Evolutionary conservation across 1,140 invertebrate species (phyloP).

Genomic region (Laupala kohalensis): DNA sequence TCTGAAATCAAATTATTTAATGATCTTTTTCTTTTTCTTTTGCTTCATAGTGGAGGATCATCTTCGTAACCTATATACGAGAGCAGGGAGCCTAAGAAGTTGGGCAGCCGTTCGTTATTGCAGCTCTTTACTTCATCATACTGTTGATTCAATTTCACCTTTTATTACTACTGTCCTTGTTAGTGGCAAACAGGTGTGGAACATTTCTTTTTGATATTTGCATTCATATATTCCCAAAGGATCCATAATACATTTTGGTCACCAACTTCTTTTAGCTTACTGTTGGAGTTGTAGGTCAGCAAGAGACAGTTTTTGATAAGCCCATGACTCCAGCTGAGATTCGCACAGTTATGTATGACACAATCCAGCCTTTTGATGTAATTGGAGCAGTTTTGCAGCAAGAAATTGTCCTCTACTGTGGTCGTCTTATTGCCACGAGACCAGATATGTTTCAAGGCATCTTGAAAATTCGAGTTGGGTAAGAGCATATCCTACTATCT

Average conservation of each 20-base stretch:
- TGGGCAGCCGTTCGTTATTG: conserved; percentile 93
- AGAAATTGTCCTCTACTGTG: conserved; percentile 89
- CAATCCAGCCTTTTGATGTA: conserved; percentile 75
- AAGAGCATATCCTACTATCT: conserved; percentile 17
- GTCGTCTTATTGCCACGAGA: conserved; percentile 79
- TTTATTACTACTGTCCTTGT: conserved; percentile 94
- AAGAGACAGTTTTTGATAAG: conserved; percentile 92
- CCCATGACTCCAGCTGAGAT: conserved; percentile 92
- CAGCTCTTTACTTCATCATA: conserved; percentile 80
- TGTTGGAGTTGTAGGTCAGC: conserved; percentile 84
- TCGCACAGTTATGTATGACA: conserved; percentile 70
- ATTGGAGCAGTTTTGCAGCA: conserved; percentile 96
- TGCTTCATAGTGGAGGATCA: conserved; percentile 49
- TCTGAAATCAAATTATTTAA: no score
- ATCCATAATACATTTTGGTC: background rate
- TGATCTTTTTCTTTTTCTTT: no score
- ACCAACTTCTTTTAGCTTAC: conserved; percentile 53
- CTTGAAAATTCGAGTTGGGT: conserved; percentile 88
- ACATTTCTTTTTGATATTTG: background rate
- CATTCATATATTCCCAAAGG: background rate
- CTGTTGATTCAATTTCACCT: conserved; percentile 94
- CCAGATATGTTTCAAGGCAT: conserved; percentile 91
- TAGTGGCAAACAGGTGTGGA: conserved; percentile 82
- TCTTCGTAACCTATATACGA: conserved; percentile 66
- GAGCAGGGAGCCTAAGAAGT: conserved; percentile 73